Percentiles rank a stretch among this genome's conserved stretches.
phyloP scores from a whole-genome alignment of 2,113 vertebrate species.

The Pelecanoides urinatrix region DNA sequence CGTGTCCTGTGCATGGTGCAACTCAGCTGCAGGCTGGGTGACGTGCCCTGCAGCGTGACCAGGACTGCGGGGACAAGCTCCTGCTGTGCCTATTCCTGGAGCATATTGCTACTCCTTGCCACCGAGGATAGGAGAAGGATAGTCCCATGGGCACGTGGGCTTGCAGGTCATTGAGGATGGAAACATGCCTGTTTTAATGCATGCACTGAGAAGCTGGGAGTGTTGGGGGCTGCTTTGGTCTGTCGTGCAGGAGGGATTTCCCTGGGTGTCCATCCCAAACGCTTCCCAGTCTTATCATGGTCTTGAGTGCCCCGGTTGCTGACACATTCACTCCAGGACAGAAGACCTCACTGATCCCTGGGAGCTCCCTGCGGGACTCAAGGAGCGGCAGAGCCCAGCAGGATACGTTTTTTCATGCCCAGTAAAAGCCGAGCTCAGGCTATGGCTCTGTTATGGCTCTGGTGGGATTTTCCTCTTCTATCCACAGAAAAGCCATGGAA shows the following conservation, averaged over 20 bases:
- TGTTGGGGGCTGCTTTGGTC: neutral
- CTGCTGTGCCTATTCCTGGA: neutral
- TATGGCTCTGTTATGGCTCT: neutral
- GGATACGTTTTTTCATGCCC: neutral
- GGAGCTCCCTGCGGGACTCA: fast-evolving
- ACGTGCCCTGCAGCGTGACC: neutral
- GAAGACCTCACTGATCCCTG: neutral
- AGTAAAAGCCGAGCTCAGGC: neutral
- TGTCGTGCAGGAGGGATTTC: neutral
- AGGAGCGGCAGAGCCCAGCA: neutral
- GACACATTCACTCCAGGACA: fast-evolving
- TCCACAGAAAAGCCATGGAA: fast-evolving
- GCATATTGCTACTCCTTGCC: neutral
- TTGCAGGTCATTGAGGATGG: fast-evolving
- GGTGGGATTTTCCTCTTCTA: neutral
- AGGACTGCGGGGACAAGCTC: neutral
- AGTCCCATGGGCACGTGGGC: fast-evolving
- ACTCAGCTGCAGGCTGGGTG: neutral
- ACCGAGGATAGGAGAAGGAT: neutral
- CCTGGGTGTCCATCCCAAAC: neutral
- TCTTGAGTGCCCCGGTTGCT: neutral
- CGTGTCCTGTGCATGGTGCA: neutral
- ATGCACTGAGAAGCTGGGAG: neutral
- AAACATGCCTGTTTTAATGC: neutral
- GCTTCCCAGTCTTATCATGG: neutral